Percentiles rank a stretch among this genome's conserved stretches.
Conservation (phyloP, 2,888 invertebrate species). For the Cantharis flavilabris region DNA sequence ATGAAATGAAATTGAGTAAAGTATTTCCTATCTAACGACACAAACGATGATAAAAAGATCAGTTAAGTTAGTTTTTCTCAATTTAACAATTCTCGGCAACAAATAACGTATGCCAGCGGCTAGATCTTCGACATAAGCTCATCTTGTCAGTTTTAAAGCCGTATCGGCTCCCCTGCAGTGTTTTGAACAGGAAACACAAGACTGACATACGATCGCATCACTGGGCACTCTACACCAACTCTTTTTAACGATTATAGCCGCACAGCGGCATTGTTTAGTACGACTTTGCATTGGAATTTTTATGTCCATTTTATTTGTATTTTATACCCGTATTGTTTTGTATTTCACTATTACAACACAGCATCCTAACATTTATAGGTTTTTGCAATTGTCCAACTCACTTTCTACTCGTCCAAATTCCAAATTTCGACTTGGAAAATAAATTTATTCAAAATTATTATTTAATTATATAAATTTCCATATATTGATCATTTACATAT, state of each 20-base stretch:
- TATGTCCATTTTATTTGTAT: conserved; percentile 38
- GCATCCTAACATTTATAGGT: conserved; percentile 35
- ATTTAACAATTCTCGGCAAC: conserved; percentile 20
- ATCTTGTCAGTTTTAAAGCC: conserved; percentile 31
- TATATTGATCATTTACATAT: conserved; percentile 18
- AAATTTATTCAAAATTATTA: conserved; percentile 10
- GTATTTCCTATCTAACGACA: background rate
- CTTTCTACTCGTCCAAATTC: background rate
- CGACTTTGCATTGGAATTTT: conserved; percentile 40
- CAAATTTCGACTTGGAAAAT: background rate
- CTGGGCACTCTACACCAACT: conserved; percentile 40
- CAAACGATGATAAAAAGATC: background rate
- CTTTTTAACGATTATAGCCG: conserved; percentile 43
- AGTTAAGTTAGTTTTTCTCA: conserved; percentile 12
- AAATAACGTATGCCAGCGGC: conserved; percentile 26
- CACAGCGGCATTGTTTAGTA: conserved; percentile 41
- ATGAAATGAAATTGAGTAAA: background rate
- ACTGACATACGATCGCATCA: conserved; percentile 43
- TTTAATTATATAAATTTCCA: conserved; percentile 24
- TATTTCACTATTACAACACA: conserved; percentile 15
- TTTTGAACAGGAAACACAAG: conserved; percentile 43
- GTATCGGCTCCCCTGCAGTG: conserved; percentile 38
- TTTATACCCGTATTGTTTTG: conserved; percentile 37
- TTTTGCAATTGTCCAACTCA: conserved; percentile 2
- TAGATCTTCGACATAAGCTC: conserved; percentile 29